Percentiles rank a stretch among this genome's conserved stretches.
phyloP scores from a whole-genome alignment of 2,888 invertebrate genomes.

The Cenopis cana region DNA sequence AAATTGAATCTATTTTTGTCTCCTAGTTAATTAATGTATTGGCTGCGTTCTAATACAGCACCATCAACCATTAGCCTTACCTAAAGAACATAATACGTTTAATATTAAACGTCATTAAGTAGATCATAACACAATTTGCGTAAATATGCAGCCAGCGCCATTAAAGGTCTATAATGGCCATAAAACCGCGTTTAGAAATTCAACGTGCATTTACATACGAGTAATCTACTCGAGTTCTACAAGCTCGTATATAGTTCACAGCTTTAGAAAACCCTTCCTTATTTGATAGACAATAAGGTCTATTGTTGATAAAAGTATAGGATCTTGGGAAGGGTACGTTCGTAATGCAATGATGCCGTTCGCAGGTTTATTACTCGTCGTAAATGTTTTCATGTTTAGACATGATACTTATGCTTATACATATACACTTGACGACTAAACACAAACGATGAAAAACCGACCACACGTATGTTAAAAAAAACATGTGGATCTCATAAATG shows the following conservation, averaged over 20 bases:
- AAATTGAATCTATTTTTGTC: too few relatives aligned
- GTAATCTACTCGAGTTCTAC: slow-evolving; percentile 15
- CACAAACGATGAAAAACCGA: too few relatives aligned
- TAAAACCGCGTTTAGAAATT: slow-evolving; percentile 41
- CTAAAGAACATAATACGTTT: slow-evolving; percentile 1
- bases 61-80: background rate
- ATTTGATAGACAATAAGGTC: background rate
- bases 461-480: background rate
- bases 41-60: too few relatives aligned
- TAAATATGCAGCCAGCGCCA: slow-evolving; percentile 30
- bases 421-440: too few relatives aligned
- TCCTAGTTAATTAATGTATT: too few relatives aligned
- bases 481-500: background rate
- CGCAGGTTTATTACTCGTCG: slow-evolving; percentile 31
- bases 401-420: too few relatives aligned
- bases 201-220: slow-evolving; percentile 37
- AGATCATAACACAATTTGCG: slow-evolving; percentile 30
- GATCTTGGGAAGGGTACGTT: slow-evolving; percentile 1
- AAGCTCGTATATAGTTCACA: background rate
- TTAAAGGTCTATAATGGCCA: slow-evolving; percentile 37
- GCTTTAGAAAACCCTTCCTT: background rate
- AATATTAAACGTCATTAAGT: slow-evolving; percentile 6
- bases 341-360: slow-evolving; percentile 33
- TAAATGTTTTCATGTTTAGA: slow-evolving; percentile 32
- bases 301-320: background rate